A percentile compares a stretch with the other conserved stretches of the same genome.
phyloP scores from a whole-genome alignment of 2,113 vertebrate species.

The Siphamia tubifer region DNA sequence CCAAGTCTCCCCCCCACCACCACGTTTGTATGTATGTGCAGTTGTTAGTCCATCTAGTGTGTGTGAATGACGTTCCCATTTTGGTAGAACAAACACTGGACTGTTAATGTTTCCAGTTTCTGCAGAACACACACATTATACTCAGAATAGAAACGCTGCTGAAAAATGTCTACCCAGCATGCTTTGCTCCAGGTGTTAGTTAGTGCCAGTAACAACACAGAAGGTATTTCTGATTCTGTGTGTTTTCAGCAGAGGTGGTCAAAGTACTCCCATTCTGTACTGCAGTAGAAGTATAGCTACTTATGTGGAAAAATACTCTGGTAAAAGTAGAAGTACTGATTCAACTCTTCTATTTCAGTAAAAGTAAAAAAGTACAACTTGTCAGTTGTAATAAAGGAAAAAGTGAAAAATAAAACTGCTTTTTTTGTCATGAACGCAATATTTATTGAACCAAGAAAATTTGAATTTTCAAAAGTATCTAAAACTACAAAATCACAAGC shows the following conservation, averaged over 20 bases:
- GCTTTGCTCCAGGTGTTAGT: constrained; percentile 65
- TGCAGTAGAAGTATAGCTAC: no score
- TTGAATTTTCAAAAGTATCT: no score
- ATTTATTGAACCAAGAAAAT: no score
- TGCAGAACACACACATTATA: constrained; percentile 74
- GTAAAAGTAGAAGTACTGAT: no score
- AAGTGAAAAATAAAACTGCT: no score
- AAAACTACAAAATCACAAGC: no score
- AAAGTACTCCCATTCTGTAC: no score
- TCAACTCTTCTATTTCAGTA: no score
- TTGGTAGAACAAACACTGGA: constrained; percentile 35
- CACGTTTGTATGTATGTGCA: constrained; percentile 45
- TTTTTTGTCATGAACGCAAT: no score
- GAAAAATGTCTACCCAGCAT: constrained; percentile 76
- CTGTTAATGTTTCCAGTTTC: constrained; percentile 57
- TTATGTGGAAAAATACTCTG: no score
- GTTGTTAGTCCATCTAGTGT: constrained; percentile 5
- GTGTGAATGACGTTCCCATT: constrained; percentile 51
- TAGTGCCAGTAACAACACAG: constrained; percentile 74
- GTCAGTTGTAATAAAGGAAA: no score
- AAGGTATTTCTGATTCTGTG: constrained; percentile 28
- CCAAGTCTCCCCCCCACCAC: not conserved
- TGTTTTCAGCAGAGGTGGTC: constrained; percentile 6
- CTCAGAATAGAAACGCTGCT: constrained; percentile 78
- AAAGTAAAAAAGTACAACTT: no score